Percentiles rank a stretch among this genome's conserved stretches.
Conservation (phyloP, 1,140 invertebrate species). For the Cephus cinctus region DNA sequence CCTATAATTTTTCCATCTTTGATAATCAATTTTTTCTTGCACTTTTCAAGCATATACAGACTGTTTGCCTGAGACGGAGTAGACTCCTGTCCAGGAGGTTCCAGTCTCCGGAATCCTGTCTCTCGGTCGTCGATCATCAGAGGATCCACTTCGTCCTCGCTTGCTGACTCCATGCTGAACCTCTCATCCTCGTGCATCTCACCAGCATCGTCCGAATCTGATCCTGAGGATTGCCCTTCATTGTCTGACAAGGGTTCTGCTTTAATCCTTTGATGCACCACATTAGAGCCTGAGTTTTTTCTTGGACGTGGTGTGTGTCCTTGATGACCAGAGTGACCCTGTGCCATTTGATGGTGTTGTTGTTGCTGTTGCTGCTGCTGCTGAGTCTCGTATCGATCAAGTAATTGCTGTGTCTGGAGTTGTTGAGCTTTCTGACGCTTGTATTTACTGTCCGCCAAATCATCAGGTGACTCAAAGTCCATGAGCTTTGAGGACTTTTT, state of each 20-base stretch:
- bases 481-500: conserved; percentile 94
- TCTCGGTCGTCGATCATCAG: conserved; percentile 53
- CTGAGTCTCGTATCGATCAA: conserved; percentile 43
- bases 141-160: conserved; percentile 51
- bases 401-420: conserved; percentile 43
- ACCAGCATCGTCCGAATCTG: conserved; percentile 59
- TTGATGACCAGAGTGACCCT: conserved; percentile 16
- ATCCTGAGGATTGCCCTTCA: conserved; percentile 57
- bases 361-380: conserved; percentile 25
- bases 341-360: conserved; percentile 9
- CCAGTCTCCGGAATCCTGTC: conserved; percentile 56
- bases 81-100: conserved; percentile 55
- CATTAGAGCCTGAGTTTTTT: conserved; percentile 41
- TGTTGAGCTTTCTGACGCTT: conserved; percentile 48
- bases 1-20: conserved; percentile 73
- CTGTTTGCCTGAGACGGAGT: conserved; percentile 60
- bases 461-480: conserved; percentile 88
- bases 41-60: conserved; percentile 78
- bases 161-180: conserved; percentile 53
- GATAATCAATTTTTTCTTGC: conserved; percentile 73
- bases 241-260: conserved; percentile 48
- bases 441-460: conserved; percentile 57
- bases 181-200: conserved; percentile 60
- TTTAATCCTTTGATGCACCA: conserved; percentile 34
- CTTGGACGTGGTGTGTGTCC: conserved; percentile 21